These are phyloP conservation scores for Bergia puertoricense DNA, from an alignment of 92 coral and sea anemone genomes.

Conservation along the genomic window DNA sequence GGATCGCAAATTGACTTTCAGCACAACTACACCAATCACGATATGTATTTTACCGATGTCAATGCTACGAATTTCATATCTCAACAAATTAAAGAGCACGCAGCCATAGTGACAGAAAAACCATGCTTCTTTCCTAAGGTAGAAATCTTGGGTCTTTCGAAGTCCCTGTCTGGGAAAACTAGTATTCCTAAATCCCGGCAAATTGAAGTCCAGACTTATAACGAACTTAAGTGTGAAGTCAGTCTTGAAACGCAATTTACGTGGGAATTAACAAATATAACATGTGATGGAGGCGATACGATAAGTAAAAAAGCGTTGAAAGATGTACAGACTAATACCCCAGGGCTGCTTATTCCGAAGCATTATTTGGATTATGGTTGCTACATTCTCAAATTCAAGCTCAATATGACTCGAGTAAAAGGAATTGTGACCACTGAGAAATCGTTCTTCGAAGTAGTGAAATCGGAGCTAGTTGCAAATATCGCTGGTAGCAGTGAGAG, in stretches of 20 bases:
- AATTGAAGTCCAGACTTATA: slow-evolving; percentile 21
- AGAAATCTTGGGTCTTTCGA: neutral
- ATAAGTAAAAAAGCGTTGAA: no score
- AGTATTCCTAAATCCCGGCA: neutral
- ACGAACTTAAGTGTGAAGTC: neutral
- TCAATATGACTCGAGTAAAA: slow-evolving; percentile 13
- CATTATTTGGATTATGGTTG: neutral
- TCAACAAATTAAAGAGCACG: neutral
- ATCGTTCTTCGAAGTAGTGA: neutral
- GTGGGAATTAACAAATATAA: neutral
- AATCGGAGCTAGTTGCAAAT: slow-evolving; percentile 1
- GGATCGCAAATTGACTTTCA: neutral
- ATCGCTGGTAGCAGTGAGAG: slow-evolving; percentile 5
- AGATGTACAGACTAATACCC: neutral
- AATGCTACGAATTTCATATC: neutral
- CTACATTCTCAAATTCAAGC: neutral
- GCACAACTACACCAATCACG: neutral
- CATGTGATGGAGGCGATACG: neutral
- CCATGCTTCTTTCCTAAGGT: slow-evolving; percentile 3
- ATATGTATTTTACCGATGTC: neutral
- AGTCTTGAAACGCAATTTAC: neutral
- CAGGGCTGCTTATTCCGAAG: slow-evolving; percentile 6
- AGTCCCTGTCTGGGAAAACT: neutral
- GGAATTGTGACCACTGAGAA: neutral
- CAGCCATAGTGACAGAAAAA: neutral